Base-by-base conservation (phyloP, 2,113 vertebrate species). In the Sinocyclocheilus anophthalmus region DNA sequence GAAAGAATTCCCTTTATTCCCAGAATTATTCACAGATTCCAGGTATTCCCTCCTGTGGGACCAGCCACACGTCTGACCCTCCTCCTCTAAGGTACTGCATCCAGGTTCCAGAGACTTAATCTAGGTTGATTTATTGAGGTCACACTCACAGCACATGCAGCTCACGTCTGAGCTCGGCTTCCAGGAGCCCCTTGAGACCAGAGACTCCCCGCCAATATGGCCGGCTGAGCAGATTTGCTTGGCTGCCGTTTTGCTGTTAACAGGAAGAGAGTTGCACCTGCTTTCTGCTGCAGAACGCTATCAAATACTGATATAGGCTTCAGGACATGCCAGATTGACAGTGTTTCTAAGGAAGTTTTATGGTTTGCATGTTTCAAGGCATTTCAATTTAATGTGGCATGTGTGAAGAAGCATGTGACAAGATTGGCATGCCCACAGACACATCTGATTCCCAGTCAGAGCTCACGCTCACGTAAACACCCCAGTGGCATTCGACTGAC, bases 91-190 rank as follows among this genome's bases (percentile, higher is more conserved):
- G 63, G n/a, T 22, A 73, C 61, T 10, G 61, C 33, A 83, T 42
- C 55, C 72, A 81, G 80, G 76, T 53, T 80, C 48, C 57, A 67
- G n/a, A 82, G 61, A 33, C 72, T 53, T 87, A 90, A 88, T 87
- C 85, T 85, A 78, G 80, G 80, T 48, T 87, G 85, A 88, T 88
- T 78, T 88, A 90, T 88, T 87, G 81, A 77, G 82, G 88, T 88
- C 82, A 88, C 75, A 63, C 70, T 76, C 63, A 50, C 63, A 69
- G 33, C 13, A 48, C 82, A 67, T 77, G 70, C 80, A 83, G 80
- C 59, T 76, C 20, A 82, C 84, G 55, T 50, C 50, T 85, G 57
- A 67, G 78, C 70, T 76, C 39, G 2, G 86, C 72, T 59, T 88
- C 70, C 76, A 79, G 48, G 48, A 84, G 70, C 57, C 72, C 82